A percentile compares a stretch with the other conserved stretches of the same genome.
phyloP scores from a whole-genome alignment of 2,113 vertebrate genomes.

The Brienomyrus brachyistius region DNA sequence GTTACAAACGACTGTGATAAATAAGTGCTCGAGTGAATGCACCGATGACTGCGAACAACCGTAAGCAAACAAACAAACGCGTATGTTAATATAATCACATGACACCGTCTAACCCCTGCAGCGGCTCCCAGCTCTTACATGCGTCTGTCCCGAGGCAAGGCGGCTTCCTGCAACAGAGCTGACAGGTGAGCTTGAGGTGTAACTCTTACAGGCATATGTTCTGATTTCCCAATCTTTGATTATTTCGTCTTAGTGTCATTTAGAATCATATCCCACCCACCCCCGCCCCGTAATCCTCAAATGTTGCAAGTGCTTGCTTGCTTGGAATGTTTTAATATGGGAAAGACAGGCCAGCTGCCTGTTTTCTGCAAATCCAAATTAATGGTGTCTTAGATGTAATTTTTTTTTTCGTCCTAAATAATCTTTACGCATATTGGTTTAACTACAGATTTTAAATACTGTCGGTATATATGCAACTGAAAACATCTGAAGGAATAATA shows the following conservation, averaged over 20 bases:
- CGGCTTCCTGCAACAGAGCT: slow-evolving; percentile 4
- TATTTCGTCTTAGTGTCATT: slow-evolving; percentile 20
- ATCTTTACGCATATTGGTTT: neutral
- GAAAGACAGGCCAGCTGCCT: neutral
- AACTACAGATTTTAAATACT: neutral
- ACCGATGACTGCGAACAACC: neutral
- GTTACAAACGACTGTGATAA: slow-evolving; percentile 19
- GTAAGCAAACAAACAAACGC: slow-evolving; percentile 4
- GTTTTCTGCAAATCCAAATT: neutral
- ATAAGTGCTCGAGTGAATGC: neutral
- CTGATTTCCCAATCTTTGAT: slow-evolving; percentile 22
- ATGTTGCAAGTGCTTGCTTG: slow-evolving; percentile 43
- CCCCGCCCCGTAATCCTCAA: slow-evolving; percentile 26
- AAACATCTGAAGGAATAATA: neutral
- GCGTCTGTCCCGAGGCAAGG: slow-evolving; percentile 5
- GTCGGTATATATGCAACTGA: neutral
- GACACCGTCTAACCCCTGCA: too few relatives aligned
- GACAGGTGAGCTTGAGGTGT: slow-evolving; percentile 19
- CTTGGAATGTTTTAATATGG: slow-evolving; percentile 41
- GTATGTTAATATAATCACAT: slow-evolving; percentile 16
- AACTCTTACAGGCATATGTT: neutral
- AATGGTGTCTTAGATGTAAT: neutral
- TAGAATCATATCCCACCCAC: slow-evolving; percentile 25
- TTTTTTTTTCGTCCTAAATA: neutral
- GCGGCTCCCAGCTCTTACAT: neutral